Base-by-base conservation (phyloP, 2,113 vertebrate species). In the Anseranas semipalmata region DNA sequence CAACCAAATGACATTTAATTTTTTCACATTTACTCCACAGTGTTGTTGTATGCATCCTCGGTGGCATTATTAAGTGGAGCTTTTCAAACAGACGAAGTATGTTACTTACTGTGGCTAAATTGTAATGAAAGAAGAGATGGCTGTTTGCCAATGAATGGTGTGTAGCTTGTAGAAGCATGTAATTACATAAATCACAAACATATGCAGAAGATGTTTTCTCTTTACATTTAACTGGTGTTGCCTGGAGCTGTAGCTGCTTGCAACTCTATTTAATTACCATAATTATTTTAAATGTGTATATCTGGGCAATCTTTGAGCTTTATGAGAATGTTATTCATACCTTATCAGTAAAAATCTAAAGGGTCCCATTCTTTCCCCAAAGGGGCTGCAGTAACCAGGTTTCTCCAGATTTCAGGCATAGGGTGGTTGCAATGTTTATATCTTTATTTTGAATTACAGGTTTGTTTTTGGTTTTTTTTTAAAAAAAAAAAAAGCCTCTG, bases 111-210 rank as follows among this genome's bases (percentile, higher is more conserved):
- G 82, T 94, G 91, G 90, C 91, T 94, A 68, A 95, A 93, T 79
- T 95, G 83, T 75, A 96, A 89, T 91, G 90, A 92, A 97, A 93
- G 96, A 88, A 95, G 93, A 96, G 75, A 84, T 97, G 97, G 95
- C 96, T 92, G 70, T 88, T 97, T 97, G 96, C 97, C 97, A 97
- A 58, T 58, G 85, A 95, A 96, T 96, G 79, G 93, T 96, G 95
- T 90, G 87, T 95, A 94, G 95, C 97, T 97, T 96, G 95, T 95
- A 97, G 94, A 96, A 96, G 95, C 97, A 96, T 96, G 92, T 97
- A 96, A 96, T 94, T 97, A 95, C 96, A 97, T 97, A 97, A 97
- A 97, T 97, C 97, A 97, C 96, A 97, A 97, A 97, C 97, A 97
- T 94, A 95, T 97, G 96, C 97, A 94, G 94, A 96, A 97, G 95